A percentile compares a stretch with the other conserved stretches of the same genome.
phyloP scores from a whole-genome alignment of 2,113 vertebrate species.

The Panurus biarmicus region DNA sequence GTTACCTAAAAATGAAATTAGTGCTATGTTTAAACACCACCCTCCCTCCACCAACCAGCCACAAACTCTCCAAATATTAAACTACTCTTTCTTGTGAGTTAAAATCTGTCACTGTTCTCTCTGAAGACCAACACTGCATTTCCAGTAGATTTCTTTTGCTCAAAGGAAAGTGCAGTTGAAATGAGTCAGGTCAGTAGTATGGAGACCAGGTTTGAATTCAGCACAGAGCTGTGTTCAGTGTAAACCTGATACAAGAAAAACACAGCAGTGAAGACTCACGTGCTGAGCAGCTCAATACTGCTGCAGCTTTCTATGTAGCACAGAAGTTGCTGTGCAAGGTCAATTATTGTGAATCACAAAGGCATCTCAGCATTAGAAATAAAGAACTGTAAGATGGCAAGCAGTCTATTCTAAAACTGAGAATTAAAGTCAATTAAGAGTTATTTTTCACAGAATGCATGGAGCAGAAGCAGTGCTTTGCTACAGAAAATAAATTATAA shows the following conservation, averaged over 20 bases:
- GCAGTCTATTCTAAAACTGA: conserved; percentile 50
- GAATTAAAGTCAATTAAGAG: conserved; percentile 51
- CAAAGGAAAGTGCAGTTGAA: not conserved
- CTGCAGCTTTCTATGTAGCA: not conserved
- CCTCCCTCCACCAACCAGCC: not conserved
- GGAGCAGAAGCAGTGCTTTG: not conserved
- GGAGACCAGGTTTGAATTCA: not conserved
- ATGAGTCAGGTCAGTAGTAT: not conserved
- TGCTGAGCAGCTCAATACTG: not conserved
- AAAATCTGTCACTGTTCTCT: not conserved
- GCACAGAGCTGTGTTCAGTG: not conserved
- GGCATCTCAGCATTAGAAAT: conserved; percentile 1
- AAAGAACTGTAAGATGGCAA: conserved; percentile 8
- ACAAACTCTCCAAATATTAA: not conserved
- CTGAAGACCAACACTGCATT: not conserved
- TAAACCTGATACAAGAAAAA: not conserved
- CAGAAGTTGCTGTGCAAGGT: conserved; percentile 13
- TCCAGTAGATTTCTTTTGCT: not conserved
- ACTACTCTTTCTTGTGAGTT: not conserved
- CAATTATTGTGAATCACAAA: not conserved
- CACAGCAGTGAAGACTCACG: not conserved
- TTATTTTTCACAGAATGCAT: conserved; percentile 22
- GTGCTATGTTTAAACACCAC: not conserved
- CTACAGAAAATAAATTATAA: conserved; percentile 60
- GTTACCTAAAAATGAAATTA: not conserved